Evolutionary conservation across 2,113 vertebrate genomes (phyloP), one percentile per base, ranked within the genome.

Genomic region (Phoxinus phoxinus): DNA sequence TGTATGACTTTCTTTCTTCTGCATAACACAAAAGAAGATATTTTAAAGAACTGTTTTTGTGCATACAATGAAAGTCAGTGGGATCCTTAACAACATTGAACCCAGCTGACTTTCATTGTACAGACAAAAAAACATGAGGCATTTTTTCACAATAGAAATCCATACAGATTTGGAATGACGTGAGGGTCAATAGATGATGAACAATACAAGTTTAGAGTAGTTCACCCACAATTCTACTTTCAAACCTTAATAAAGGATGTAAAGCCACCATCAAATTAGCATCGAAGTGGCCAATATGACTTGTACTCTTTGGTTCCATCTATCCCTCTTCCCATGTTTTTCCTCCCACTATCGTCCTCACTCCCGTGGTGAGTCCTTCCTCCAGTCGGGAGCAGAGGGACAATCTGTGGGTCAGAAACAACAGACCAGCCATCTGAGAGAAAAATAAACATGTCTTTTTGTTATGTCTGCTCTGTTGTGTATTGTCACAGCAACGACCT

Each of bases 381-480:
- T 83, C 56, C 80, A 74, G 53, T 78, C 72, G 56, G 73, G 76
- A 81, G 74, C 48, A 12, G 77, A 82, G 32, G 56, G 67, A 84
- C 76, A 84, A 72, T 86, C 30, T 15, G 15, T 84, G 37, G 87
- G 32, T 73, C 83, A 86, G 87, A 65, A 88, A 88, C 23, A 81
- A 25, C 71, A 77, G 77, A 51, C 19, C 35, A 75, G 25, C 76
- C 85, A 25, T 81, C 56, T 8, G 56, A 71, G n/a, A 73, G 78
- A 83, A 85, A 87, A 87, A 85, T 65, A 89, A 85, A 85, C 83
- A 77, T 44, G 44, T 30, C 12, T 5, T 59, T 37, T 85, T 83
- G 85, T 89, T 85, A 87, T 87, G 83, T 89, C 85, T 89, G 88
- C 72, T 53, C 41, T 76, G 32, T 48, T 86, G 76, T 71, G 11